Evolutionary conservation across 2,113 vertebrate species (phyloP).

Genomic region (Ophiodon elongatus): DNA sequence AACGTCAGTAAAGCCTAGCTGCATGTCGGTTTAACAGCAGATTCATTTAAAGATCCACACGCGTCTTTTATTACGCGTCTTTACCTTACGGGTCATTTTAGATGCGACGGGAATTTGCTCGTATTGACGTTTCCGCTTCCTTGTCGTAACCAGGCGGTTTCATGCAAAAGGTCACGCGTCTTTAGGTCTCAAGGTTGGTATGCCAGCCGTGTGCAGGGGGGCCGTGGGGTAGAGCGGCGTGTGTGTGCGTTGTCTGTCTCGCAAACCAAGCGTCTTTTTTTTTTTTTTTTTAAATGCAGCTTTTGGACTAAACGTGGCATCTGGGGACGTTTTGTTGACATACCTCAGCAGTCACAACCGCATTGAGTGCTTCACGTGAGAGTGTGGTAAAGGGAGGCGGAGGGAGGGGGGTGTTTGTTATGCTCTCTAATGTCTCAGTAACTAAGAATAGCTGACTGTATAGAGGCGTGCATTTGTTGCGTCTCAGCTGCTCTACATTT

Average conservation of each 20-base stretch:
- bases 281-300: neutral
- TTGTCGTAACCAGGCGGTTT: constrained; percentile 19
- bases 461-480: neutral
- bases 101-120: neutral
- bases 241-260: neutral
- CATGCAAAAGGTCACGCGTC: constrained; percentile 26
- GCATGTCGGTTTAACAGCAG: neutral
- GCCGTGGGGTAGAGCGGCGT: neutral
- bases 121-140: constrained; percentile 3
- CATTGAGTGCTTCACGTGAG: too few species aligned
- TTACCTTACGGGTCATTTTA: neutral
- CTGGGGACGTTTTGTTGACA: neutral
- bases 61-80: neutral
- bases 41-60: neutral
- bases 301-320: neutral
- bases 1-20: neutral
- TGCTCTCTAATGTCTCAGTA: neutral
- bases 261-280: neutral
- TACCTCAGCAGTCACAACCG: too few species aligned
- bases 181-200: constrained; percentile 31
- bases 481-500: constrained; percentile 45
- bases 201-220: neutral
- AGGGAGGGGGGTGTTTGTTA: constrained; percentile 2
- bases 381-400: too few species aligned
- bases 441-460: constrained; percentile 23